Evolutionary conservation across 2,113 vertebrate species (phyloP).

Genomic region (Clarias magur): DNA sequence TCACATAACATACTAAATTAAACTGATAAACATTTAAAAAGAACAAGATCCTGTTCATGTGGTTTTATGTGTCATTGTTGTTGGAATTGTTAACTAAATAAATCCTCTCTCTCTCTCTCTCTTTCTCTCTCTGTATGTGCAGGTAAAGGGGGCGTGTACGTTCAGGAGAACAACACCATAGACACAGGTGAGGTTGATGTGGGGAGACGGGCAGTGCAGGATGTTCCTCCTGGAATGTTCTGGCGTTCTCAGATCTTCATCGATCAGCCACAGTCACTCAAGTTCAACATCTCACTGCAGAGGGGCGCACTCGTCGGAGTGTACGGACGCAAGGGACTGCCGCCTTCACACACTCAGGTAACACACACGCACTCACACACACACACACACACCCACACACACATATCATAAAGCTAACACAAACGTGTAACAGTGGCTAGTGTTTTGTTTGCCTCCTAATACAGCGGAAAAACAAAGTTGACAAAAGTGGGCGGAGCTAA

Average conservation of each 20-base stretch:
- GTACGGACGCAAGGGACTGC: slow-evolving; percentile 95
- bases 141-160: slow-evolving; percentile 87
- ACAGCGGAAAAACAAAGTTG: background rate
- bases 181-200: slow-evolving; percentile 96
- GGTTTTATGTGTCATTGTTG: background rate
- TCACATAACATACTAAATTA: background rate
- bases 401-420: background rate
- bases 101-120: slow-evolving; percentile 1
- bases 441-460: background rate
- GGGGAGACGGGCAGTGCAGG: slow-evolving; percentile 87
- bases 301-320: slow-evolving; percentile 94
- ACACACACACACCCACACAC: background rate
- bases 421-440: background rate
- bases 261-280: slow-evolving; percentile 95
- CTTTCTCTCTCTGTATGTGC: slow-evolving; percentile 14
- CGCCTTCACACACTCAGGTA: slow-evolving; percentile 97
- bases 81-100: background rate
- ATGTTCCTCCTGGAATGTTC: slow-evolving; percentile 93
- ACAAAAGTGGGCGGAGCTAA: background rate
- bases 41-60: too few species aligned
- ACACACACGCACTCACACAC: background rate
- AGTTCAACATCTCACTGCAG: slow-evolving; percentile 99
- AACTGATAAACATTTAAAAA: background rate
- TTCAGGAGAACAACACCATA: slow-evolving; percentile 96
- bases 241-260: slow-evolving; percentile 98